Evolutionary conservation across 2,888 invertebrate species (phyloP), one percentile per base, ranked within the genome.

Genomic region (Lasioglossum leucozonium): DNA sequence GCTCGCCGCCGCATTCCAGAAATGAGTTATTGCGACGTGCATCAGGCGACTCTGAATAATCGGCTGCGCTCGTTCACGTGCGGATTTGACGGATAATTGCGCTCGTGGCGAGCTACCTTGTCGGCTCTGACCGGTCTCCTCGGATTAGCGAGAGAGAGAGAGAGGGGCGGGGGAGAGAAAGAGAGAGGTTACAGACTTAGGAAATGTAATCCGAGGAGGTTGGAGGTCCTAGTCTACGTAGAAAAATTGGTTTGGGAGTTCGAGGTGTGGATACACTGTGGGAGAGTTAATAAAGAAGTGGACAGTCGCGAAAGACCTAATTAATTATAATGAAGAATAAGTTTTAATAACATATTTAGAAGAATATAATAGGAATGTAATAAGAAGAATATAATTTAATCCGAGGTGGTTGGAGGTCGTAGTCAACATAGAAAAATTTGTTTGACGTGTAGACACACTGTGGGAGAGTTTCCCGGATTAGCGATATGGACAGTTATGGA

Each of bases 21-120:
- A 85, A 87, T 79, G 82, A 87, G 78, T 84, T 79, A 83, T 82
- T 40, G 77, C 77, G 65, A 34, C 58, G 75, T 62, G 37, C 71
- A 74, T 30, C 72, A 72, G 26, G 58, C 58, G 58, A 58, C 40
- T 79, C 77, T 74, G 67, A 71, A 76, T 75, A 78, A 75, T 30
- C 51, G 18, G n/a, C 51, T 18, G 5, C 18, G 30, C 51, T 30
- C 55, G 34, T 58, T n/a, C 55, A 16, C 55, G 51, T 34, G 51
- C n/a, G 71, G n/a, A 71, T 71, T 13, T 42, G 42, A 16, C 40
- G 26, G 58, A 40, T 42, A 71, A 40, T 71, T 26, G 6, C 71
- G 42, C 30, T 16, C 58, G 58, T 16, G 5, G 30, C 58, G 26
- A 16, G 30, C 58, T 30, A 30, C 6, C 58, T 62, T 30, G 30